Conservation (phyloP, 2,888 invertebrate genomes). For the Harpagoxenus sublaevis region DNA sequence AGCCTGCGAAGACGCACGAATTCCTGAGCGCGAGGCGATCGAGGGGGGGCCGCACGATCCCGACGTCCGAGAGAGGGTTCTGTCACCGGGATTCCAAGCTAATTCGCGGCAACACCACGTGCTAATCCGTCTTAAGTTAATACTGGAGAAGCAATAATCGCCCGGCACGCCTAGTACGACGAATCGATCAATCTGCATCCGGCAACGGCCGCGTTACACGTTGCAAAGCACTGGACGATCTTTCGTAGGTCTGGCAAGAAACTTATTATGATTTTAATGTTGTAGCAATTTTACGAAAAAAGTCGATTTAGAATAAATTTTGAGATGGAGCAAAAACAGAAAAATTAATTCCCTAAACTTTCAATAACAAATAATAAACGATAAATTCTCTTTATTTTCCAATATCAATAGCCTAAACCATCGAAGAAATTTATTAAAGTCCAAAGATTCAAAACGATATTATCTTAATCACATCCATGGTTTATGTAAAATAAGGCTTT, state of each 20-base stretch:
- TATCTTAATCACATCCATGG: background rate
- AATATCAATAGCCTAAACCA: background rate
- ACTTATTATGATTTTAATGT: background rate
- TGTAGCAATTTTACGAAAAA: background rate
- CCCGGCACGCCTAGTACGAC: constrained; percentile 75
- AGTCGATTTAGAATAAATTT: background rate
- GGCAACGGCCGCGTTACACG: constrained; percentile 57
- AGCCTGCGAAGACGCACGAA: constrained; percentile 62
- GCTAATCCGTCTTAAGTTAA: constrained; percentile 75
- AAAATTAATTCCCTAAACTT: background rate
- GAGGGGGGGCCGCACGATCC: constrained; percentile 56
- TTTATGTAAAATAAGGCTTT: background rate
- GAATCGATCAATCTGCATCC: constrained; percentile 77
- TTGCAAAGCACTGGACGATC: constrained; percentile 42
- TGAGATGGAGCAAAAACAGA: background rate
- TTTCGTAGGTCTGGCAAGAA: background rate
- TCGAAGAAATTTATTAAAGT: background rate
- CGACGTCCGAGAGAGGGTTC: constrained; percentile 61
- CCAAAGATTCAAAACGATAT: background rate
- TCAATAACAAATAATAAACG: background rate
- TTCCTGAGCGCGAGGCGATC: constrained; percentile 54
- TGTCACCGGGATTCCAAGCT: constrained; percentile 77
- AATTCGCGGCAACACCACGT: constrained; percentile 77
- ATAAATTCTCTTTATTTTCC: background rate
- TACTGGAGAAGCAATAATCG: constrained; percentile 78